Percentiles rank a stretch among this genome's conserved stretches.
Conservation (phyloP, 2,888 invertebrate genomes). For the Lutraria lutraria region DNA sequence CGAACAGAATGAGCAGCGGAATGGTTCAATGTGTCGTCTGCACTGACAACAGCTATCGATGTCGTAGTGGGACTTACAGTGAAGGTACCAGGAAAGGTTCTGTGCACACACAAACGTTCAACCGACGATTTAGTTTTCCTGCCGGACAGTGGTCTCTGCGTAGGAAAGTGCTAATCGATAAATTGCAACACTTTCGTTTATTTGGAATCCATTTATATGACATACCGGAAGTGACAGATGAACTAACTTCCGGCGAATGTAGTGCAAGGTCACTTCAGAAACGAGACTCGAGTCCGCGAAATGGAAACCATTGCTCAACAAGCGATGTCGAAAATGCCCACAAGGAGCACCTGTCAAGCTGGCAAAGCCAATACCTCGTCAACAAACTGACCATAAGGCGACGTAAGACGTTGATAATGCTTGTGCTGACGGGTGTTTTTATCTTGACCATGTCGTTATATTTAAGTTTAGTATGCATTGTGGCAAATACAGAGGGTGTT, state of each 20-base stretch:
- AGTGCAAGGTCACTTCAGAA: not conserved
- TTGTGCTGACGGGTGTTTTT: constrained; percentile 48
- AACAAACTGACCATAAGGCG: constrained; percentile 21
- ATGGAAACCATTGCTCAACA: constrained; percentile 16
- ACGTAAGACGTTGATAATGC: constrained; percentile 57
- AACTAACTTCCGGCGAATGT: constrained; percentile 20
- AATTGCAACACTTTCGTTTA: constrained; percentile 18
- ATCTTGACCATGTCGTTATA: constrained; percentile 54
- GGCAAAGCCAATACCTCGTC: constrained; percentile 24
- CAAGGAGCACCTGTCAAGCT: not conserved
- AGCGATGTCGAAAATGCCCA: constrained; percentile 8
- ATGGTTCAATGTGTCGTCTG: not conserved
- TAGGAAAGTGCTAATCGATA: constrained; percentile 1
- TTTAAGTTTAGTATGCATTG: constrained; percentile 39
- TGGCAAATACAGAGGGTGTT: constrained; percentile 34
- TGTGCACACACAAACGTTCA: not conserved
- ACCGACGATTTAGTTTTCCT: constrained; percentile 40
- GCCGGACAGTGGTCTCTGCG: constrained; percentile 27
- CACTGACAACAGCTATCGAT: constrained; percentile 23
- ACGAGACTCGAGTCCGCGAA: not conserved
- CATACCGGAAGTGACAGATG: constrained; percentile 35
- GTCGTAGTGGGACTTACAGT: not conserved
- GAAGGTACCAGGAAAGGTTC: not conserved
- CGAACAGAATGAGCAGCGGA: not conserved
- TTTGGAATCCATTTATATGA: not conserved